These are phyloP conservation scores for Opisthocomus hoazin DNA, from an alignment of 2,113 vertebrate species.

Conservation along the genomic window DNA sequence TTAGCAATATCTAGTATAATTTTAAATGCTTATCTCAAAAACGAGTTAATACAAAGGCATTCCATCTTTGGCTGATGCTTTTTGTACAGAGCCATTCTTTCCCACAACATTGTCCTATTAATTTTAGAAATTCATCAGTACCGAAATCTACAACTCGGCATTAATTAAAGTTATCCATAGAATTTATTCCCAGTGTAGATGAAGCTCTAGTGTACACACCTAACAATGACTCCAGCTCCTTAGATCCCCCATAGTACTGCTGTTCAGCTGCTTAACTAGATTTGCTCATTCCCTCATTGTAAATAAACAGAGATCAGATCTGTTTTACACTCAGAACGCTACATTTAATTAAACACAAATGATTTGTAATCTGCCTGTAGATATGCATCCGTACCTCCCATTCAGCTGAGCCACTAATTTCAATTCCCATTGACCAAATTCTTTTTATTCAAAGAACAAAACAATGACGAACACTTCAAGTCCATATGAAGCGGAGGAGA, in stretches of 20 bases:
- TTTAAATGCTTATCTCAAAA: background rate
- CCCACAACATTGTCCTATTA: background rate
- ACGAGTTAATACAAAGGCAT: background rate
- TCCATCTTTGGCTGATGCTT: background rate
- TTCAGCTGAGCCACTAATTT: background rate
- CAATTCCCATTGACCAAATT: background rate
- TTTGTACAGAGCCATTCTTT: background rate
- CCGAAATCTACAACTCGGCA: background rate
- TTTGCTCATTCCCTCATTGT: background rate
- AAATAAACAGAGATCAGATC: background rate
- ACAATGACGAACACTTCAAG: background rate
- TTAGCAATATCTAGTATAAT: background rate
- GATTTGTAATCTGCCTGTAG: background rate
- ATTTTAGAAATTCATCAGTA: background rate
- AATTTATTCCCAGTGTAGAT: background rate
- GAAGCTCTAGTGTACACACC: background rate
- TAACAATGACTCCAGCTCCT: background rate
- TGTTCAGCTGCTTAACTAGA: background rate
- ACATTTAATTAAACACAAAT: constrained; percentile 32
- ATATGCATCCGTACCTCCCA: background rate
- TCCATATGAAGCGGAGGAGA: background rate
- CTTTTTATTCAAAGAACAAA: background rate
- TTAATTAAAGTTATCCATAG: background rate
- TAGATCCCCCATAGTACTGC: background rate
- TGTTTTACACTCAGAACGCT: background rate